Evolutionary conservation across 2,113 vertebrate species (phyloP).

Genomic region (Himantopus leucocephalus): DNA sequence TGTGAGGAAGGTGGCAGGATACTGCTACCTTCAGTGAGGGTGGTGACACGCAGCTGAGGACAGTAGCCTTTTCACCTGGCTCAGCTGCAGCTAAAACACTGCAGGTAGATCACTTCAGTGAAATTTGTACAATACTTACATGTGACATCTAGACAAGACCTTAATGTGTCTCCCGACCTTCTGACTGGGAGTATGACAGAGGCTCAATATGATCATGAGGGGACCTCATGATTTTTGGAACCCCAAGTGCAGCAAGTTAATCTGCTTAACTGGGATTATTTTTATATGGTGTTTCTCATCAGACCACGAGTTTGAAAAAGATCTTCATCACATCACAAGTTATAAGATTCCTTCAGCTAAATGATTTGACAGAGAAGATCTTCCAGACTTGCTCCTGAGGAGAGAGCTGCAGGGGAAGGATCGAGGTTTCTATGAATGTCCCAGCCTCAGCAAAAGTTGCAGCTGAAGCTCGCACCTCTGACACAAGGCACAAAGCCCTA

Average conservation of each 20-base stretch:
- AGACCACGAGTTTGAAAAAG: not conserved
- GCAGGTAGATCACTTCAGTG: not conserved
- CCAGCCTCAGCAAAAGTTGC: not conserved
- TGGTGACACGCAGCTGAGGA: not conserved
- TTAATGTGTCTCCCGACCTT: not conserved
- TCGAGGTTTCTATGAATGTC: not conserved
- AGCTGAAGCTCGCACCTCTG: rapidly evolving
- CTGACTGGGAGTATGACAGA: not conserved
- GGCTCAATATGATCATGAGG: not conserved
- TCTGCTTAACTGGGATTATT: not conserved
- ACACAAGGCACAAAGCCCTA: not conserved
- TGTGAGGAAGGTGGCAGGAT: not conserved
- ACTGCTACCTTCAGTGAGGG: not conserved
- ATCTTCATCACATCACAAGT: not conserved
- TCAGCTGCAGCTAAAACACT: constrained; percentile 4
- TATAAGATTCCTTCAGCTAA: not conserved
- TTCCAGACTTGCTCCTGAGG: not conserved
- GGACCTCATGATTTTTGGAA: not conserved
- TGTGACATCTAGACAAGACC: not conserved
- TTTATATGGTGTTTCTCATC: not conserved
- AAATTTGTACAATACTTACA: not conserved
- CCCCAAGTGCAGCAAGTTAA: not conserved
- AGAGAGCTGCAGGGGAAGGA: not conserved
- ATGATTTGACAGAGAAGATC: not conserved
- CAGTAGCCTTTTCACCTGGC: constrained; percentile 5